These are phyloP conservation scores for Esox masquinongy DNA, from an alignment of 2,797 vertebrate genomes.

Conservation along the genomic window DNA sequence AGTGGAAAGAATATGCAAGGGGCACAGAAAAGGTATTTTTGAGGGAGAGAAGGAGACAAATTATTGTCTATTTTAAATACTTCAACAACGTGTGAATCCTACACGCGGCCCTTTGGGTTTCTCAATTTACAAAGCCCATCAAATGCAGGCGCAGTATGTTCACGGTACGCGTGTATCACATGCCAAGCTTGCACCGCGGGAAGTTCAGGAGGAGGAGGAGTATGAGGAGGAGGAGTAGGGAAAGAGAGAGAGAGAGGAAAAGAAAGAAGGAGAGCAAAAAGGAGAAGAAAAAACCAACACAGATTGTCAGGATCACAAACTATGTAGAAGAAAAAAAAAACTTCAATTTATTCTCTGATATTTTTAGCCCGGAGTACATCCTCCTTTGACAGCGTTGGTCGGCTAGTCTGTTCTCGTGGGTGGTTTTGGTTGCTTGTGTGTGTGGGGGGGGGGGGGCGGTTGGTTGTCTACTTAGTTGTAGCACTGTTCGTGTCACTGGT, in stretches of 20 bases:
- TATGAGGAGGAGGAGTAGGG: neutral
- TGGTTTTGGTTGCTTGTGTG: constrained; percentile 36
- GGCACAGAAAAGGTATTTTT: constrained; percentile 5
- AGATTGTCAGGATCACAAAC: constrained; percentile 49
- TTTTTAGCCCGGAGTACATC: constrained; percentile 45
- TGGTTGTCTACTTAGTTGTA: constrained; percentile 63
- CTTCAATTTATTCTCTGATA: constrained; percentile 46
- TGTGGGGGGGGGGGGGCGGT: neutral
- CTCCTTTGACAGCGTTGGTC: constrained; percentile 44
- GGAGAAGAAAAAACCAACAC: constrained; percentile 28
- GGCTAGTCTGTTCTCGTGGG: constrained; percentile 46
- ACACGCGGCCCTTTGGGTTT: constrained; percentile 35
- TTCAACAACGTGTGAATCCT: constrained; percentile 23
- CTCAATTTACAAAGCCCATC: constrained; percentile 43
- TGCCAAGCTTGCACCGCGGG: constrained; percentile 20
- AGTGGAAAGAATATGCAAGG: constrained; percentile 16
- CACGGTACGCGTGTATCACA: constrained; percentile 4
- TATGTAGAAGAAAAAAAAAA: constrained; percentile 40
- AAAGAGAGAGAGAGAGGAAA: neutral
- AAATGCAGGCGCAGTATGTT: constrained; percentile 14
- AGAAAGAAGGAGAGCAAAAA: constrained; percentile 1
- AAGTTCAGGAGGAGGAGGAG: neutral
- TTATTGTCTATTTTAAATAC: constrained; percentile 15
- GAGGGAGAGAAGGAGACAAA: constrained; percentile 22
- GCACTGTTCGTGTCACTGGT: constrained; percentile 70